Evolutionary conservation across 2,797 vertebrate species (phyloP), one percentile per base, ranked within the genome.

Genomic region (Acipenser ruthenus): DNA sequence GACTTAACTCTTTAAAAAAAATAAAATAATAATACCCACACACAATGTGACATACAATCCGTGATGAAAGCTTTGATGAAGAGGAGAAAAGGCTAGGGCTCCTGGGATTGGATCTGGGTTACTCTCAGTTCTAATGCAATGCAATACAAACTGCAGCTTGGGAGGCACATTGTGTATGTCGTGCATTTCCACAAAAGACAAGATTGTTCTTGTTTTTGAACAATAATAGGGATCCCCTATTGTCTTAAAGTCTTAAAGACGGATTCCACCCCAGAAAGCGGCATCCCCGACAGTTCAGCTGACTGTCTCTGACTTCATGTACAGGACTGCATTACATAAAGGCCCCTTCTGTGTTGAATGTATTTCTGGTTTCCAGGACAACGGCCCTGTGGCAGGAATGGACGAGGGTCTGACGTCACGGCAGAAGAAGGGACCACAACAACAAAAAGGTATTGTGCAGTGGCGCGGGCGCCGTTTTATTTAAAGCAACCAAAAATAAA

Each of bases 11-110:
- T 55, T 55, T 37, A 37, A 37, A 37, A 37, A 37, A 37, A 23
- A 23, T n/a, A 1, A 23, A 37, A 37, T 37, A 37, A 60, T 7
- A 9, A 18, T 18, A 18, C 18, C 1, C 10, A 53, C 10, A 15
- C 37, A 59, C 37, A 13, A n/a, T 49, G 6, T 62, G 60, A 67
- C 60, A 62, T 59, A 62, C 12, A 55, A 63, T 53, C 23, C 37
- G 9, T 7, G 60, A 49, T 53, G 18, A 62, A 62, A 37, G 60
- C 60, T 62, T 62, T 62, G 52, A 60, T 48, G 51, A 6, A 62
- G 47, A 70, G 15, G 50, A 68, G 50, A 64, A 67, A 56, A 65
- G 53, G 56, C 49, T n/a, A 63, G 49, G 55, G 7, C 62, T 15
- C 53, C 47, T 23, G 62, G 60, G n/a, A 60, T 60, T 60, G 23